Conservation (phyloP, 2,113 vertebrate species). For the Aspidoscelis tigris region DNA sequence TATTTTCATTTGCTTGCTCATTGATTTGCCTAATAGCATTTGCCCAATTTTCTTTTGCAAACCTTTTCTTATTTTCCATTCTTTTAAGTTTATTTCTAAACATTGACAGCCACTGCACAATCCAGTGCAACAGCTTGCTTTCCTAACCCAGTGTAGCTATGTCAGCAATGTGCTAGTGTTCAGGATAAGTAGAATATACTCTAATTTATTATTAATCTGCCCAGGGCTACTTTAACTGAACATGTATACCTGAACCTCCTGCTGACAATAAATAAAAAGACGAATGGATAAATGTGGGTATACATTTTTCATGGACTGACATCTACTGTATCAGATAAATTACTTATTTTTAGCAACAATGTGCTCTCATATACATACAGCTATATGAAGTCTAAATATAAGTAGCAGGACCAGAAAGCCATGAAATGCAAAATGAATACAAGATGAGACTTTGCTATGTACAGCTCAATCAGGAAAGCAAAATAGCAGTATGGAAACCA, state of each 20-base stretch:
- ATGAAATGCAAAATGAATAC: not conserved
- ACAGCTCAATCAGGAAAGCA: not conserved
- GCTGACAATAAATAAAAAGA: not conserved
- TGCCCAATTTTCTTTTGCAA: slow-evolving; percentile 35
- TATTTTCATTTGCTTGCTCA: slow-evolving; percentile 40
- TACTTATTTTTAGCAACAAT: not conserved
- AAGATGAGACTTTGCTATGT: not conserved
- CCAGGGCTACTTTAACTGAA: not conserved
- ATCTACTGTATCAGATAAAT: not conserved
- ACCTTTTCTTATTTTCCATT: slow-evolving; percentile 40
- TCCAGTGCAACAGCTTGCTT: too few relatives aligned
- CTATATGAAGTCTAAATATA: not conserved
- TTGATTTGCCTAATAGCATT: slow-evolving; percentile 40
- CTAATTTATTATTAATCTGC: not conserved
- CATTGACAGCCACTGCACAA: not conserved
- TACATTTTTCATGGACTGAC: not conserved
- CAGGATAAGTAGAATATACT: not conserved
- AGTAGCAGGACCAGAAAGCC: not conserved
- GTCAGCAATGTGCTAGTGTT: not conserved
- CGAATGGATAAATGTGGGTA: not conserved
- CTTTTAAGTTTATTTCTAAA: slow-evolving; percentile 31
- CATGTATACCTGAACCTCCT: not conserved
- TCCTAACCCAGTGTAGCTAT: not conserved
- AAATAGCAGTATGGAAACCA: too few relatives aligned
- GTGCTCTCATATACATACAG: not conserved